These are phyloP conservation scores for Nomada lathburiana DNA, from an alignment of 2,888 invertebrate species.

Conservation along the genomic window DNA sequence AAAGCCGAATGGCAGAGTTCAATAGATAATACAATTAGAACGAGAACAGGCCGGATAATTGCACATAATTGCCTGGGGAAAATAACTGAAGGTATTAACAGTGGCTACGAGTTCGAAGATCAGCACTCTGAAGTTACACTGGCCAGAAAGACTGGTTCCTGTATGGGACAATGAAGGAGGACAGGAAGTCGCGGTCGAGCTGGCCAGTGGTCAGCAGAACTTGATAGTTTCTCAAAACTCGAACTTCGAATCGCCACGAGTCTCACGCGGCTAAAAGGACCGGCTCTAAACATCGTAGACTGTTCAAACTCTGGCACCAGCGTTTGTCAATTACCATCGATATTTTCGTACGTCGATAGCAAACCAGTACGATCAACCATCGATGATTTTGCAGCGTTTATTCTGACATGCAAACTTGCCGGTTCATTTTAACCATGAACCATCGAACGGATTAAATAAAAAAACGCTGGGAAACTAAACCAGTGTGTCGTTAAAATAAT, in stretches of 20 bases:
- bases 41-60: conserved; percentile 36
- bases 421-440: background rate
- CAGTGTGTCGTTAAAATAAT: conserved; percentile 65
- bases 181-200: conserved; percentile 67
- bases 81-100: conserved; percentile 63
- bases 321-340: background rate
- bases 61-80: conserved; percentile 55
- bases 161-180: conserved; percentile 58
- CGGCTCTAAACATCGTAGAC: background rate
- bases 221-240: conserved; percentile 71
- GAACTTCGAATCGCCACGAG: conserved; percentile 62
- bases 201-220: conserved; percentile 67
- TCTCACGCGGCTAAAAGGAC: conserved; percentile 20
- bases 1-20: background rate
- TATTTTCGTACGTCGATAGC: background rate
- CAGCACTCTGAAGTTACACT: conserved; percentile 54
- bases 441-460: conserved; percentile 1
- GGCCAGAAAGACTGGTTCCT: conserved; percentile 47
- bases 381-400: background rate
- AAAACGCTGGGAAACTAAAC: conserved; percentile 52
- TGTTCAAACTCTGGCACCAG: background rate
- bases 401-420: background rate
- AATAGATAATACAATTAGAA: background rate
- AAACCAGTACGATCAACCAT: background rate
- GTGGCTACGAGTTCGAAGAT: conserved; percentile 44